Evolutionary conservation across 1,140 invertebrate species (phyloP).

Genomic region (Lasaia peninsularis): DNA sequence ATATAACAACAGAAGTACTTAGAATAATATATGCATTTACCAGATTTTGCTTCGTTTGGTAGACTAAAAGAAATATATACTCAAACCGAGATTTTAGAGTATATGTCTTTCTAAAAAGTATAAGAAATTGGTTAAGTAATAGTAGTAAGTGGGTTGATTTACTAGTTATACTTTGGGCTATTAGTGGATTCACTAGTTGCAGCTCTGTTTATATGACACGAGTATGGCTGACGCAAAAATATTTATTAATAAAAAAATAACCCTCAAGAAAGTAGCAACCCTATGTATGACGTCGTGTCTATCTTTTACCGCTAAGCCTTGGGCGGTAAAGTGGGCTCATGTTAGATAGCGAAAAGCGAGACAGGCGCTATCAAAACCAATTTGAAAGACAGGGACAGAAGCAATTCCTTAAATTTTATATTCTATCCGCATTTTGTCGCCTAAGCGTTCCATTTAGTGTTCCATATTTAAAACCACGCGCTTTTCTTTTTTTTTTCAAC

Average conservation of each 20-base stretch:
- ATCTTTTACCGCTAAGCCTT: constrained; percentile 75
- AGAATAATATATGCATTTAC: too few species aligned
- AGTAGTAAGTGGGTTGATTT: too few species aligned
- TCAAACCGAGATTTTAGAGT: too few species aligned
- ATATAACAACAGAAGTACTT: too few species aligned
- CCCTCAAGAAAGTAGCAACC: constrained; percentile 34
- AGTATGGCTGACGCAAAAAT: too few species aligned
- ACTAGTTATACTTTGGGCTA: too few species aligned
- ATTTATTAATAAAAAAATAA: background rate
- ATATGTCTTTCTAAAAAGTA: too few species aligned
- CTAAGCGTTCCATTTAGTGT: constrained; percentile 77
- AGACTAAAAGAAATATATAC: too few species aligned
- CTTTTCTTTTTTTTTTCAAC: constrained; percentile 63
- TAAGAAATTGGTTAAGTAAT: too few species aligned
- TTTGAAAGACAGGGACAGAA: constrained; percentile 43
- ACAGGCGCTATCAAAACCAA: constrained; percentile 29
- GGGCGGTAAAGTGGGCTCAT: constrained; percentile 63
- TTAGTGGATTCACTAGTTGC: too few species aligned
- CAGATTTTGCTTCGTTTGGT: too few species aligned
- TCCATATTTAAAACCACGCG: constrained; percentile 73
- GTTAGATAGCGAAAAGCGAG: constrained; percentile 60
- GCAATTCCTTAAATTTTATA: constrained; percentile 71
- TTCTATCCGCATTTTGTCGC: constrained; percentile 76
- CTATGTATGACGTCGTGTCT: constrained; percentile 54
- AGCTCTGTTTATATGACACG: too few species aligned